Percentiles rank a stretch among this genome's conserved stretches.
Conservation (phyloP, 2,113 vertebrate genomes). For the Machaerirhynchus nigripectus region DNA sequence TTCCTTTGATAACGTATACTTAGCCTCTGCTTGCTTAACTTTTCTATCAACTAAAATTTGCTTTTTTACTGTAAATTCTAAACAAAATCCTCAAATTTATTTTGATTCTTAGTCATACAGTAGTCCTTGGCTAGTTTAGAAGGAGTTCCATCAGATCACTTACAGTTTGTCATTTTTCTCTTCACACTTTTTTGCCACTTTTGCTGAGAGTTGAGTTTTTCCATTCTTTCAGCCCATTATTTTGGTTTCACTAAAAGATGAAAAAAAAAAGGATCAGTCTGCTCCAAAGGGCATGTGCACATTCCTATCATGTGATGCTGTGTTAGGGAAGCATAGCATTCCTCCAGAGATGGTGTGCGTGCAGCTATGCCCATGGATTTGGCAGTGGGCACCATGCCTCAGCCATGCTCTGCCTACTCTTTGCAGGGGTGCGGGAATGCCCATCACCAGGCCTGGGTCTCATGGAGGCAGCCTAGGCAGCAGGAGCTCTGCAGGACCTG, state of each 20-base stretch:
- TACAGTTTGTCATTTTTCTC: background rate
- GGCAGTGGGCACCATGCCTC: background rate
- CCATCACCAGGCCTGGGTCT: fast-evolving
- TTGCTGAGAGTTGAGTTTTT: background rate
- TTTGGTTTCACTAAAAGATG: background rate
- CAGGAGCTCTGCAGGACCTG: background rate
- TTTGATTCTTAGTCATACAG: background rate
- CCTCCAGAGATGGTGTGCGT: too few species aligned
- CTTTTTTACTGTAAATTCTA: background rate
- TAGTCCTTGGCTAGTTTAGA: background rate
- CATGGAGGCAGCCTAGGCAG: background rate
- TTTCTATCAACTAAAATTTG: background rate
- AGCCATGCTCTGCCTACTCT: background rate
- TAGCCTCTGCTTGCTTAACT: background rate
- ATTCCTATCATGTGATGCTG: fast-evolving
- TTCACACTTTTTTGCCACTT: background rate
- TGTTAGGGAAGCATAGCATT: fast-evolving
- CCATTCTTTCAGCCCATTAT: background rate
- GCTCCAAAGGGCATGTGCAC: background rate
- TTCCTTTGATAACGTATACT: background rate
- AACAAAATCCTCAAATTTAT: background rate
- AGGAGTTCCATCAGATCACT: background rate
- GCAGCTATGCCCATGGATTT: fast-evolving
- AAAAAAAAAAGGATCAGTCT: background rate
- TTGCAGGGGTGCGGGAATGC: fast-evolving